Conservation (phyloP, 2,888 invertebrate species). For the Apamea monoglypha region DNA sequence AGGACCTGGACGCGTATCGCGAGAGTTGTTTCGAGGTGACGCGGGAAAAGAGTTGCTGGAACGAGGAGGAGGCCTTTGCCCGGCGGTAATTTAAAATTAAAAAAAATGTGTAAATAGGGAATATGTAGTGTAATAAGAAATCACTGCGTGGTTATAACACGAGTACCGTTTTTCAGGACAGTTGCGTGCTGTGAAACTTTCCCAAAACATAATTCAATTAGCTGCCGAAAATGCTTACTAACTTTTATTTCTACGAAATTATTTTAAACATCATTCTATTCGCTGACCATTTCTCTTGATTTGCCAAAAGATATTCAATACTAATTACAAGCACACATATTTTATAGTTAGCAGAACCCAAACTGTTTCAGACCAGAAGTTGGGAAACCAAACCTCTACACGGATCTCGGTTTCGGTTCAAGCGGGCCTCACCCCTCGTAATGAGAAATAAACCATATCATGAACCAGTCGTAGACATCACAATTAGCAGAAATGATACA, state of each 20-base stretch:
- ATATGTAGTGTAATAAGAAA: background rate
- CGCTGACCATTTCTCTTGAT: constrained; percentile 10
- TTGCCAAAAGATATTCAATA: constrained; percentile 19
- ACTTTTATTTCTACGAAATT: background rate
- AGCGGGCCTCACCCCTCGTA: background rate
- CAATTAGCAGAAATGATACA: background rate
- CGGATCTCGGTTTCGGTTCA: background rate
- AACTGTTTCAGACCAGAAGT: background rate
- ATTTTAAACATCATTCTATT: constrained; percentile 24
- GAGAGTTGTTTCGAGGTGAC: background rate
- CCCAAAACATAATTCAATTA: background rate
- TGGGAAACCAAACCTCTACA: constrained; percentile 1
- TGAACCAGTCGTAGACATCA: background rate
- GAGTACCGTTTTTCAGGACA: background rate
- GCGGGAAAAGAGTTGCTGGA: background rate
- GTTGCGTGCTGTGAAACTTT: background rate
- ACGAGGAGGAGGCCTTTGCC: background rate
- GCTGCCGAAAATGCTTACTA: background rate
- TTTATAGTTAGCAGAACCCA: background rate
- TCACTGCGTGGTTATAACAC: background rate
- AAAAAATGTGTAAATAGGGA: too few relatives aligned
- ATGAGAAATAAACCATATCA: constrained; percentile 22
- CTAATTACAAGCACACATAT: background rate
- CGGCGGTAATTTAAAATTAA: background rate
- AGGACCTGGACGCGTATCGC: background rate